Evolutionary conservation across 2,797 vertebrate species (phyloP), one percentile per base, ranked within the genome.

Genomic region (Anas bahamensis): DNA sequence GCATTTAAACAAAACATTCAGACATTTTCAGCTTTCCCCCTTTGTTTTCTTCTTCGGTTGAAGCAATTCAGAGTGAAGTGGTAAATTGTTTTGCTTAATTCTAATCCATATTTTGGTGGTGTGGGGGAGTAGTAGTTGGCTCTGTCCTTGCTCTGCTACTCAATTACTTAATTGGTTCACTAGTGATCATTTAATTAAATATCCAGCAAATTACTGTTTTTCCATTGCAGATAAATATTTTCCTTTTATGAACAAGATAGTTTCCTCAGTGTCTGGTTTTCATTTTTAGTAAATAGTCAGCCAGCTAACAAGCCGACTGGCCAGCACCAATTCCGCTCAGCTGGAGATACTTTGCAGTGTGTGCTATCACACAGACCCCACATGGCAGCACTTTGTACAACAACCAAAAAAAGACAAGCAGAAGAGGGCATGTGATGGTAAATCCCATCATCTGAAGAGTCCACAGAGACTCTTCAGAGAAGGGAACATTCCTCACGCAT

Each of bases 361-460:
- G 88, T 90, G 78, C 95, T 93, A 93, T 95, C 82, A 41, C 88
- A 85, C 87, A 80, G 92, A 85, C 73, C 79, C 85, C 83, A 74
- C 91, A 93, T 72, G 92, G 79, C 80, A 96, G 71, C 77, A 57
- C 79, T 94, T 93, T 92, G 90, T 96, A 75, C 65, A 83, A 93
- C 85, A 83, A 82, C 80, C 46, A 50, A 89, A 91, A 86, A 72
- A 91, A 91, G 93, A 91, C 64, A 65, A 48, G 50, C 83, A 88
- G 76, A 73, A 94, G 89, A 91, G 87, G 88, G 61, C 91, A 90
- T 35, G 92, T 94, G 86, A 89, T 89, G 85, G 90, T 94, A 97
- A 95, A 92, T 95, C 83, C 48, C 81, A 74, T 90, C 83, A 87
- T 95, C 76, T 94, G 86, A 93, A 88, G 88, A 70, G 91, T 61